These are phyloP conservation scores for Halocaridina rubra DNA, from an alignment of 2,888 invertebrate species.

Conservation along the genomic window DNA sequence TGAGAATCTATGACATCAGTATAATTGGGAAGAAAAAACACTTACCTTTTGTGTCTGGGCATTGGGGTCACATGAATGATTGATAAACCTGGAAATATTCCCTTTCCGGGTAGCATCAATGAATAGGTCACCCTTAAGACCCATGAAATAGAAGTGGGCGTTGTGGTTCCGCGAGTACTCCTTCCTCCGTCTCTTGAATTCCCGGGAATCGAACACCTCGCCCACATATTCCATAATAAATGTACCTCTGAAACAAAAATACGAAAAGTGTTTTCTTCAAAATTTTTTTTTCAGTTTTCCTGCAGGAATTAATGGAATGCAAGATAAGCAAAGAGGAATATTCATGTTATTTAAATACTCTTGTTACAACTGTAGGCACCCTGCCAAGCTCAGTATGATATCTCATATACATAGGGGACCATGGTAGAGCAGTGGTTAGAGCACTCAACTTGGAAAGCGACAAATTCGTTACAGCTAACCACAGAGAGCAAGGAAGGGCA, in stretches of 20 bases:
- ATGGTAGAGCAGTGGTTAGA: too few relatives aligned
- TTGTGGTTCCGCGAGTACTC: slow-evolving; percentile 91
- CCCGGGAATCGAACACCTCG: slow-evolving; percentile 73
- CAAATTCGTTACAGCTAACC: too few relatives aligned
- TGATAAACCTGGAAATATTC: slow-evolving; percentile 96
- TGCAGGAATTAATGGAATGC: too few relatives aligned
- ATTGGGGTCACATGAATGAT: slow-evolving; percentile 99
- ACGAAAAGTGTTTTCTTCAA: not conserved
- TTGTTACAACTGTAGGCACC: too few relatives aligned
- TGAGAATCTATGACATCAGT: too few relatives aligned
- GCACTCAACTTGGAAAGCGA: too few relatives aligned
- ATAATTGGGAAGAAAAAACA: too few relatives aligned
- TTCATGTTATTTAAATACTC: too few relatives aligned
- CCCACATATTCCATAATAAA: slow-evolving; percentile 99
- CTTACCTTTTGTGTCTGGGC: slow-evolving; percentile 93
- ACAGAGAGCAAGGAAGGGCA: too few relatives aligned
- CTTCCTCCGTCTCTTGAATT: slow-evolving; percentile 88
- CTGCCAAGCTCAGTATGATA: too few relatives aligned
- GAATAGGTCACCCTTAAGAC: slow-evolving; percentile 89
- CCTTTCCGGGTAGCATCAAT: slow-evolving; percentile 98
- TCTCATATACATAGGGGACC: too few relatives aligned
- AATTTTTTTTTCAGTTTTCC: too few relatives aligned
- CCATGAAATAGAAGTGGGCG: slow-evolving; percentile 97
- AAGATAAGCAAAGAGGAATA: not conserved
- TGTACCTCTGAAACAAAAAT: slow-evolving; percentile 77